Evolutionary conservation across 2,888 invertebrate species (phyloP).

Genomic region (Macrosiphum euphorbiae): DNA sequence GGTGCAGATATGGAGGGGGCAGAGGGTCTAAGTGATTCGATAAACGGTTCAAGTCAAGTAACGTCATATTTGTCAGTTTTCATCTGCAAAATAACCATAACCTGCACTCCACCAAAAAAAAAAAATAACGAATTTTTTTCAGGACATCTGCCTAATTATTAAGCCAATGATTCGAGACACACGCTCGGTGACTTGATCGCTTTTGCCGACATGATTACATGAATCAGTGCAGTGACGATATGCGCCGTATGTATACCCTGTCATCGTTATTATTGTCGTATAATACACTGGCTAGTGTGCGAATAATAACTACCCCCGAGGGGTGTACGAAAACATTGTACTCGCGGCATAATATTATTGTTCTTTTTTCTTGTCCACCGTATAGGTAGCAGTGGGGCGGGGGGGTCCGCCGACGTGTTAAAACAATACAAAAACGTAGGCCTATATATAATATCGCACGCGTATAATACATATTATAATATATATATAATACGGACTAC

Average conservation of each 20-base stretch:
- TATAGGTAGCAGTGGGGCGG: too few species aligned
- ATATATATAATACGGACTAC: background rate
- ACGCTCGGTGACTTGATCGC: background rate
- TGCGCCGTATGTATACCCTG: background rate
- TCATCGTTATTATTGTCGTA: background rate
- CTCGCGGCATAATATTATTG: background rate
- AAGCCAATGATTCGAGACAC: too few species aligned
- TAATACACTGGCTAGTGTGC: background rate
- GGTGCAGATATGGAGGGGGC: too few species aligned
- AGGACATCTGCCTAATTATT: too few species aligned
- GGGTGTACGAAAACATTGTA: background rate
- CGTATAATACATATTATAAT: background rate
- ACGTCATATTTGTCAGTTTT: too few species aligned
- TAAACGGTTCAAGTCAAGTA: too few species aligned
- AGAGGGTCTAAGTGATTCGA: too few species aligned
- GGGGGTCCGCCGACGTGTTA: background rate
- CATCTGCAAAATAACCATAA: too few species aligned
- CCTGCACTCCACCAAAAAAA: too few species aligned
- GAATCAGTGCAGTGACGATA: background rate
- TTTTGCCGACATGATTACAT: too few species aligned
- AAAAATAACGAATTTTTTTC: too few species aligned
- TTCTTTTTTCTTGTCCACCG: background rate
- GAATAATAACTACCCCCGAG: background rate
- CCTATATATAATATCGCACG: background rate
- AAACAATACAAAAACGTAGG: slow-evolving; percentile 7